A percentile compares a stretch with the other conserved stretches of the same genome.
Conservation (phyloP, 2,888 invertebrate genomes). For the Cryptocephalus primarius region DNA sequence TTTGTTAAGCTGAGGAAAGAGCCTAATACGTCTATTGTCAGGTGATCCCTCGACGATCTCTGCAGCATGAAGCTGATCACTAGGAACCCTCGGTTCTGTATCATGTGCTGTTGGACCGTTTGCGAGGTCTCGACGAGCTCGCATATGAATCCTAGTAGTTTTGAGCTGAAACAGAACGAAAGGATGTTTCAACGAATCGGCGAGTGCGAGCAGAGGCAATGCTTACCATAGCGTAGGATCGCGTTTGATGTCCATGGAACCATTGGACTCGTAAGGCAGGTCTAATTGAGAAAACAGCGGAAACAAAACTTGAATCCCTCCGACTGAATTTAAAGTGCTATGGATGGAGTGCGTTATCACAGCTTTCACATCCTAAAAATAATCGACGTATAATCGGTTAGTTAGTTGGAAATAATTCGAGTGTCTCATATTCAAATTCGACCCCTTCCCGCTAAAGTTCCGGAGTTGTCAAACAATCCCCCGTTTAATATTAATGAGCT, state of each 20-base stretch:
- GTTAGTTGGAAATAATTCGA: not conserved
- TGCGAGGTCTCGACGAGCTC: conserved; percentile 94
- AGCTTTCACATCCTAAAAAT: conserved; percentile 90
- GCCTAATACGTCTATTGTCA: conserved; percentile 86
- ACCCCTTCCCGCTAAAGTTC: too few species aligned
- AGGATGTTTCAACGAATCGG: not conserved
- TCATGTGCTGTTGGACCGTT: conserved; percentile 98
- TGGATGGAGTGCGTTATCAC: conserved; percentile 99
- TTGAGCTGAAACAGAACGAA: conserved; percentile 56
- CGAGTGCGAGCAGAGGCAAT: not conserved
- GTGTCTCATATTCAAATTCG: too few species aligned
- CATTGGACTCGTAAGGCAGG: conserved; percentile 74
- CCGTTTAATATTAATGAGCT: not conserved
- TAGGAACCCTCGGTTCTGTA: conserved; percentile 95
- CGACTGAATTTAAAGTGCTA: conserved; percentile 96
- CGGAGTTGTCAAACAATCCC: too few species aligned
- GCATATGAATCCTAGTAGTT: conserved; percentile 92
- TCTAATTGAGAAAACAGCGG: conserved; percentile 97
- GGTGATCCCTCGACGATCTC: conserved; percentile 83
- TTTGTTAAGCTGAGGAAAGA: conserved; percentile 86
- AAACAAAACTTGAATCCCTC: conserved; percentile 96
- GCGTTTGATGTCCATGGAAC: conserved; percentile 68
- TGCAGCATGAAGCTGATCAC: conserved; percentile 97
- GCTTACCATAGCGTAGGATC: conserved; percentile 82
- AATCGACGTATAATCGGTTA: not conserved